These are phyloP conservation scores for Drosophila kurseongensis DNA, from an alignment of 1,140 invertebrate species.

Conservation along the genomic window DNA sequence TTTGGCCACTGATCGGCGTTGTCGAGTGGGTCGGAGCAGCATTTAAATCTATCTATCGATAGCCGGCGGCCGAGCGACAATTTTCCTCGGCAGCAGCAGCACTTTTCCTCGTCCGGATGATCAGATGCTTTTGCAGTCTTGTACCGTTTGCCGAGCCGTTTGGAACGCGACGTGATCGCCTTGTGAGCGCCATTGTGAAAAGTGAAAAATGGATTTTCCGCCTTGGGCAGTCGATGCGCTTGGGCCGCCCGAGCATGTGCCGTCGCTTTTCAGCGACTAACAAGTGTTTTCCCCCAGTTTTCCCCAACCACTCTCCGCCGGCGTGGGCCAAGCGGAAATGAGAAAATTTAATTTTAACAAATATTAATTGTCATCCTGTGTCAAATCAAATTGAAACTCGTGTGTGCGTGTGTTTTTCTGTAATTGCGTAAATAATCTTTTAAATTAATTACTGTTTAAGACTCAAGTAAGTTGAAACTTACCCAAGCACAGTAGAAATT, in stretches of 20 bases:
- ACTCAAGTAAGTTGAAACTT: constrained; percentile 4
- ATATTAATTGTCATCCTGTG: constrained; percentile 24
- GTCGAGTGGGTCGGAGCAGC: constrained; percentile 6
- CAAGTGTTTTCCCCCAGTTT: constrained; percentile 50
- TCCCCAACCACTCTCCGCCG: not conserved
- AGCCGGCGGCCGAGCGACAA: constrained; percentile 51
- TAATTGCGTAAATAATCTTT: constrained; percentile 39
- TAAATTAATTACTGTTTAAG: constrained; percentile 8
- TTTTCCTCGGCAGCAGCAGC: constrained; percentile 41
- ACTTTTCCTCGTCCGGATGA: constrained; percentile 20
- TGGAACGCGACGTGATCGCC: constrained; percentile 63
- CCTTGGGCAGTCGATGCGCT: constrained; percentile 51
- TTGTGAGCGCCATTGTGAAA: constrained; percentile 47
- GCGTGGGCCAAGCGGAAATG: constrained; percentile 40
- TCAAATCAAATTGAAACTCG: constrained; percentile 19
- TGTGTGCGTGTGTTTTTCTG: constrained; percentile 16
- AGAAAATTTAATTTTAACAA: constrained; percentile 30
- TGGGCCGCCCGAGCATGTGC: constrained; percentile 56
- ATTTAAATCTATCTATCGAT: constrained; percentile 66
- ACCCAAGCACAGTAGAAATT: not conserved
- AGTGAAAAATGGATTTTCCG: constrained; percentile 46
- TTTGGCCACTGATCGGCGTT: constrained; percentile 24
- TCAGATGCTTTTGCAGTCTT: constrained; percentile 59
- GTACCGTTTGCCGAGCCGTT: constrained; percentile 67
- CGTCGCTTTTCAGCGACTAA: constrained; percentile 47